phyloP scores from a whole-genome alignment of 1,140 invertebrate species.

The Rhopalosiphum maidis region DNA sequence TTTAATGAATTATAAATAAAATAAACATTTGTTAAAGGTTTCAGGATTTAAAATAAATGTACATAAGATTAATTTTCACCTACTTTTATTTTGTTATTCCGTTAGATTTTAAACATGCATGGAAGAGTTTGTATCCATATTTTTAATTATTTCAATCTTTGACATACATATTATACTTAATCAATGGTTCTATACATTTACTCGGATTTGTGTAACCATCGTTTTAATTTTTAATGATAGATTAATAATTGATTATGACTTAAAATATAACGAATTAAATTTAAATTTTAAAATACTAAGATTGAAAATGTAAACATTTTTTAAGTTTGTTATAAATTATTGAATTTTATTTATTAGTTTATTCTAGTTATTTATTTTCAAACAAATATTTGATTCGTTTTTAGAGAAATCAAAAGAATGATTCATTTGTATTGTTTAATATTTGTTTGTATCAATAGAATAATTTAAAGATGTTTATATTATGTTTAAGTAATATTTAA shows the following conservation, averaged over 20 bases:
- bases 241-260: neutral
- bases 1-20: neutral
- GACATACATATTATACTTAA: neutral
- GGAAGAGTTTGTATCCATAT: too few relatives aligned
- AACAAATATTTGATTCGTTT: neutral
- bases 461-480: too few relatives aligned
- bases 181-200: neutral
- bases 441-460: too few relatives aligned
- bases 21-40: neutral
- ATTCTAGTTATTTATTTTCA: neutral
- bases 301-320: neutral
- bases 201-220: too few relatives aligned
- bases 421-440: too few relatives aligned
- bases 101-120: neutral
- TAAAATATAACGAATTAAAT: neutral
- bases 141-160: too few relatives aligned
- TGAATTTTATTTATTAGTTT: neutral
- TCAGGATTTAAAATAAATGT: too few relatives aligned
- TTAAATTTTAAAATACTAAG: neutral
- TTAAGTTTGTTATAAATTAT: neutral
- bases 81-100: neutral
- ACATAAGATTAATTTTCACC: neutral
- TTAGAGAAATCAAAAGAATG: neutral
- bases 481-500: too few relatives aligned
- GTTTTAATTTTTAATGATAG: too few relatives aligned